These are phyloP conservation scores for Dasyornis broadbenti DNA, from an alignment of 2,113 vertebrate genomes.

Conservation along the genomic window DNA sequence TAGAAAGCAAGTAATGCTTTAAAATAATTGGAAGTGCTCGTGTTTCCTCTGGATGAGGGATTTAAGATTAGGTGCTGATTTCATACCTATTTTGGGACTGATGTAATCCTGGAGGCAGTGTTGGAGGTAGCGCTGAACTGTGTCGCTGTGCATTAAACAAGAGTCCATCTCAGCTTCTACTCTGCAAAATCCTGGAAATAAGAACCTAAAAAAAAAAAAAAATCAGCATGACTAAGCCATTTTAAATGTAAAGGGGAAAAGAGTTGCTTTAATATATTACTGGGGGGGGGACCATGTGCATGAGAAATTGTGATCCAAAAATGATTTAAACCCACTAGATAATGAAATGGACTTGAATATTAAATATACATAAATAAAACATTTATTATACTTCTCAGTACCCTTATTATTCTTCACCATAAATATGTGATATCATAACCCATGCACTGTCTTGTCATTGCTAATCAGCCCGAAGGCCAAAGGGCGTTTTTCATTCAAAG, in stretches of 20 bases:
- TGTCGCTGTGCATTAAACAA: neutral
- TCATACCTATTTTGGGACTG: slow-evolving; percentile 35
- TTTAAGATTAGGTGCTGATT: slow-evolving; percentile 41
- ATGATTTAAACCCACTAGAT: slow-evolving; percentile 67
- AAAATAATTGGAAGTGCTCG: slow-evolving; percentile 54
- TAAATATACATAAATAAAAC: slow-evolving; percentile 73
- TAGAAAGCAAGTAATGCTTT: slow-evolving; percentile 48
- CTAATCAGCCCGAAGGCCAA: slow-evolving; percentile 77
- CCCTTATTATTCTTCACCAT: slow-evolving; percentile 62
- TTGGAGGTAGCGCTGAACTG: neutral
- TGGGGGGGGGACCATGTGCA: neutral
- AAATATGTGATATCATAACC: slow-evolving; percentile 76
- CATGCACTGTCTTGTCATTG: slow-evolving; percentile 77
- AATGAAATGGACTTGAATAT: slow-evolving; percentile 71
- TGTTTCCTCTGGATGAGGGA: slow-evolving; percentile 47
- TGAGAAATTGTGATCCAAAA: slow-evolving; percentile 41
- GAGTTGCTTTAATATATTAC: slow-evolving; percentile 54
- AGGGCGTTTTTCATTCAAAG: slow-evolving; percentile 67
- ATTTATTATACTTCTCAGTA: slow-evolving; percentile 62
- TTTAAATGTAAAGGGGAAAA: slow-evolving; percentile 61
- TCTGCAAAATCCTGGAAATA: slow-evolving; percentile 43
- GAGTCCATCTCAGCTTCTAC: neutral
- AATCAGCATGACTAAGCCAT: slow-evolving; percentile 57
- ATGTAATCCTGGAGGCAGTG: neutral
- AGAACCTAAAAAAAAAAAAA: neutral